Evolutionary conservation across 2,888 invertebrate species (phyloP), one percentile per base, ranked within the genome.

Genomic region (Cartodere bifasciata): DNA sequence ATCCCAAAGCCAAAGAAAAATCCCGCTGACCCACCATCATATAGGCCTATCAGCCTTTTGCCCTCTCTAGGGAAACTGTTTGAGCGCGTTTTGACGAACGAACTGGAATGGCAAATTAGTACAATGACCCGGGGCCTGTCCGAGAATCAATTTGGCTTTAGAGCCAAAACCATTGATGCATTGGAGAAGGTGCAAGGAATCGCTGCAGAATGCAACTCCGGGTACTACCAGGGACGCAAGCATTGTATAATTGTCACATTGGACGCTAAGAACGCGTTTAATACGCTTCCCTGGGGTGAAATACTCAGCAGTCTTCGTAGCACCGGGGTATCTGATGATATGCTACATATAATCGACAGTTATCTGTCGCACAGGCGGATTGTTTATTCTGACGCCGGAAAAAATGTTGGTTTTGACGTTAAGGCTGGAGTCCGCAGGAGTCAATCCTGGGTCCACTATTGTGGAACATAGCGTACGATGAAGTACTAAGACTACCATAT

Each of bases 11-110:
- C 23, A 24, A 17, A 26, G 4, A 25, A 29, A 7, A n/a, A 34
- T 6, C 23, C 3, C 4, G 11, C 2, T 2, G 23, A 7, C 2
- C 10, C 13, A 4, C 4, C 12, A 3, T 3, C 9, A 6, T 25
- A 13, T 13, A 29, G 34, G 11, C 34, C 34, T 11, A 25, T 34
- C 3, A 29, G 26, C 15, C 20, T 34, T 5, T 6, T 29, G 3
- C 20, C 14, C 23, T 14, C 26, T 10, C 7, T 25, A 11, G 28
- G 20, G 2, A 34, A 34, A 15, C 26, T 30, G n/a, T 30, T 22
- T 17, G 34, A 29, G 17, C n/a, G n/a, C n/a, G n/a, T 11, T 17
- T 17, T 17, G 28, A 5, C 10, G 13, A 9, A 28, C 13, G 6
- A 20, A 6, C 2, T 28, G 4, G 17, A 28, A 5, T 9, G 12